These are phyloP conservation scores for Thryonomys swinderianus DNA, from an alignment of 2,113 vertebrate genomes.

Conservation along the genomic window DNA sequence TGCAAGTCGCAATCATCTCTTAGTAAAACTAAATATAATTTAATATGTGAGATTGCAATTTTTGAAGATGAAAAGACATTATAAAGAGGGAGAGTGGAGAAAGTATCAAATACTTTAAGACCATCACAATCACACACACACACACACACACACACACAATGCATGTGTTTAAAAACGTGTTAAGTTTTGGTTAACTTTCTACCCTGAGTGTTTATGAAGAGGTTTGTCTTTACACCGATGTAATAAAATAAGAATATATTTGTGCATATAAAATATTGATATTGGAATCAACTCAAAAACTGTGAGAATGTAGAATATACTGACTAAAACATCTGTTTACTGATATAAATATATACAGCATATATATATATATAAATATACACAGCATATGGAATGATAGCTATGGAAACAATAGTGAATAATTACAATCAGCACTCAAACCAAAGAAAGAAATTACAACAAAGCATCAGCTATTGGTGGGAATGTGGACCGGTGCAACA, in stretches of 20 bases:
- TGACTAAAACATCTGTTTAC: slow-evolving; percentile 13
- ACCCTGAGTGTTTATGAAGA: not conserved
- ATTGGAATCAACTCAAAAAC: not conserved
- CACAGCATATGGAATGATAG: not conserved
- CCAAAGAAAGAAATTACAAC: not conserved
- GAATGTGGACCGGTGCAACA: too few relatives aligned
- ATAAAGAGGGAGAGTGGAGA: not conserved
- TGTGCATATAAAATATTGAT: not conserved
- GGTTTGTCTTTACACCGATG: not conserved
- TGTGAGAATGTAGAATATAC: not conserved
- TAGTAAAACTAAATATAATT: not conserved
- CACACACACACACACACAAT: not conserved
- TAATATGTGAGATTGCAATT: not conserved
- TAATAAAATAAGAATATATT: not conserved
- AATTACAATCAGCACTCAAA: not conserved
- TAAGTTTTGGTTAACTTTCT: not conserved
- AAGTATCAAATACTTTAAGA: not conserved
- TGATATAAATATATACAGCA: not conserved
- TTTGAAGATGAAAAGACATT: not conserved
- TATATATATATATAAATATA: not conserved
- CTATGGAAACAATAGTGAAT: not conserved
- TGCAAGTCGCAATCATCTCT: not conserved
- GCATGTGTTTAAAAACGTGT: not conserved
- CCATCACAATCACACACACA: not conserved
- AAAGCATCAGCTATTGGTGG: not conserved